These are phyloP conservation scores for Planococcus citri DNA, from an alignment of 1,140 invertebrate species.

Conservation along the genomic window DNA sequence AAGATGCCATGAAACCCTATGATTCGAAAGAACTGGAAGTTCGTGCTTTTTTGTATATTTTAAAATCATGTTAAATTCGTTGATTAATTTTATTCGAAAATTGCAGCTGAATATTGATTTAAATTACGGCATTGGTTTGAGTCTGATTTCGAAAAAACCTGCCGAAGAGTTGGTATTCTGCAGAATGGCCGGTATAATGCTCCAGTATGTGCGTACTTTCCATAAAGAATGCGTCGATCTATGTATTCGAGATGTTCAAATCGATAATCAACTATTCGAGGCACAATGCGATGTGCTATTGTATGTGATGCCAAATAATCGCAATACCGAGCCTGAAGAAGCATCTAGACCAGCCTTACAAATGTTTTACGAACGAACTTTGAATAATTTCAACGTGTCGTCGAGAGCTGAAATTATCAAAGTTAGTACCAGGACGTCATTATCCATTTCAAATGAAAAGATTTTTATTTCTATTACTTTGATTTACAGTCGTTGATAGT, in stretches of 20 bases:
- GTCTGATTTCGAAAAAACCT: conserved; percentile 60
- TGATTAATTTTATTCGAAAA: not conserved
- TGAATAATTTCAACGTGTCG: conserved; percentile 53
- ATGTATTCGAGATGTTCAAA: conserved; percentile 65
- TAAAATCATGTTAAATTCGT: not conserved
- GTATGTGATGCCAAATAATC: conserved; percentile 46
- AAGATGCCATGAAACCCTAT: conserved; percentile 27
- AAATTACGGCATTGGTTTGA: conserved; percentile 62
- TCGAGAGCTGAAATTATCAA: conserved; percentile 64
- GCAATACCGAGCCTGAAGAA: conserved; percentile 34
- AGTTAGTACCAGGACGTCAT: conserved; percentile 32
- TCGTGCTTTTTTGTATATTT: not conserved
- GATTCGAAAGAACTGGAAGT: conserved; percentile 23
- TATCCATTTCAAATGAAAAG: not conserved
- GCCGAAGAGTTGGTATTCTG: conserved; percentile 80
- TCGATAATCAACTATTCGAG: conserved; percentile 66
- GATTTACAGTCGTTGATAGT: conserved; percentile 62
- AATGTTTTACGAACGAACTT: conserved; percentile 46
- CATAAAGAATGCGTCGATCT: conserved; percentile 49
- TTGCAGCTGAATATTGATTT: conserved; percentile 49
- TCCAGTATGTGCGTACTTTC: conserved; percentile 47
- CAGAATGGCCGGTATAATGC: conserved; percentile 54
- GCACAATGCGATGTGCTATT: conserved; percentile 70
- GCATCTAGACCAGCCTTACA: conserved; percentile 46
- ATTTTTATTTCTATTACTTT: conserved; percentile 30